Evolutionary conservation across 2,888 invertebrate species (phyloP).

Genomic region (Spilarctia lutea): DNA sequence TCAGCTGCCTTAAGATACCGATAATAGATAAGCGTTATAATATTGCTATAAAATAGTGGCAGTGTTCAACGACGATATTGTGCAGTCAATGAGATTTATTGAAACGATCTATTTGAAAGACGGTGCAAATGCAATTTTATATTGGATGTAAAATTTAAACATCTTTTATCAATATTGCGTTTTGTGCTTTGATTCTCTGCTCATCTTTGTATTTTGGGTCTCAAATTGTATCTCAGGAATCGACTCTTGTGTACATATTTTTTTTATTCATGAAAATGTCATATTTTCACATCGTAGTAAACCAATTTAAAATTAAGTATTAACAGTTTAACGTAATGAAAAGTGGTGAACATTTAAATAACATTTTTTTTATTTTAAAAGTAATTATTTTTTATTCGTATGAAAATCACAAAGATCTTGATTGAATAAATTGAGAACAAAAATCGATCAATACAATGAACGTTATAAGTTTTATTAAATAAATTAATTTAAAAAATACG

Average conservation of each 20-base stretch:
- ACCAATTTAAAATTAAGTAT: neutral
- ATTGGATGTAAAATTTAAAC: constrained; percentile 42
- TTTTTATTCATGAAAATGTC: neutral
- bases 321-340: neutral
- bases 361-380: too few relatives aligned
- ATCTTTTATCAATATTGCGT: neutral
- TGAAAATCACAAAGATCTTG: too few relatives aligned
- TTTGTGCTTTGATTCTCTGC: neutral
- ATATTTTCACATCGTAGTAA: too few relatives aligned
- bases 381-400: too few relatives aligned
- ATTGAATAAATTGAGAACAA: neutral
- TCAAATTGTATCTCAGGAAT: neutral
- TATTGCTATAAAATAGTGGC: constrained; percentile 44
- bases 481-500: neutral
- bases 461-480: neutral
- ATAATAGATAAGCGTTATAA: constrained; percentile 42
- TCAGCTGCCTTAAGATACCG: constrained; percentile 28
- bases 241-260: too few relatives aligned
- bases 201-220: neutral
- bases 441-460: neutral
- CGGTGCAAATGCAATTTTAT: constrained; percentile 43
- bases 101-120: constrained; percentile 49
- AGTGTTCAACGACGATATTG: constrained; percentile 42
- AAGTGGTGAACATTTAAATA: neutral
- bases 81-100: constrained; percentile 51